A percentile compares a stretch with the other conserved stretches of the same genome.
These are phyloP conservation scores for Anolis apletophallus DNA, from an alignment of 2,797 vertebrate genomes.

Conservation along the genomic window DNA sequence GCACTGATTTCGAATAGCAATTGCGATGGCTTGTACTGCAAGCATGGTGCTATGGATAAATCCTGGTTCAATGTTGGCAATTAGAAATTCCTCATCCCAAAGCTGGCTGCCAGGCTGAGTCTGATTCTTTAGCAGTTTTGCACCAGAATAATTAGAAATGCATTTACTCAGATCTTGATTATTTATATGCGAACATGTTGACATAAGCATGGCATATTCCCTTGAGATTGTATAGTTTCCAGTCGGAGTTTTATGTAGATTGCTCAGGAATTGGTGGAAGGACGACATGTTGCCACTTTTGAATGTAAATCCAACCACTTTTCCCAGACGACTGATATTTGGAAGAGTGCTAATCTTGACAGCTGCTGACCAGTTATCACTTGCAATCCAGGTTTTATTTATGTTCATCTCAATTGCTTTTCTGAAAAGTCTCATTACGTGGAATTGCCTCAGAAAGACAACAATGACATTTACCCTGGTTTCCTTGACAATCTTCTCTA, in stretches of 20 bases:
- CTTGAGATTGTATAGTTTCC: slow-evolving; percentile 78
- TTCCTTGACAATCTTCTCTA: slow-evolving; percentile 81
- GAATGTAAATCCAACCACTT: slow-evolving; percentile 88
- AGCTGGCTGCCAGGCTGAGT: slow-evolving; percentile 46
- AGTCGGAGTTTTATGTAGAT: slow-evolving; percentile 63
- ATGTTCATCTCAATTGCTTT: slow-evolving; percentile 75
- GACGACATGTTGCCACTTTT: slow-evolving; percentile 80
- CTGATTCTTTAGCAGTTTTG: slow-evolving; percentile 47
- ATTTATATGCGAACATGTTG: slow-evolving; percentile 68
- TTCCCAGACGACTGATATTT: slow-evolving; percentile 80
- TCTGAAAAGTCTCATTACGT: slow-evolving; percentile 80
- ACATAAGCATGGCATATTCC: slow-evolving; percentile 73
- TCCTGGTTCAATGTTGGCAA: slow-evolving; percentile 68
- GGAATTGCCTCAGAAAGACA: slow-evolving; percentile 83
- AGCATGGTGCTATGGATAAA: slow-evolving; percentile 82
- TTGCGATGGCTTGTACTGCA: slow-evolving; percentile 83
- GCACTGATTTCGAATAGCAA: slow-evolving; percentile 83
- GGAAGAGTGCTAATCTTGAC: slow-evolving; percentile 74
- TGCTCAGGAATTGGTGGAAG: slow-evolving; percentile 81
- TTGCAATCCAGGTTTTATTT: slow-evolving; percentile 88
- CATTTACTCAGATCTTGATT: slow-evolving; percentile 75
- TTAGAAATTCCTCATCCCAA: slow-evolving; percentile 73
- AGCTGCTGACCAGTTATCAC: slow-evolving; percentile 87
- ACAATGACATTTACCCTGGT: slow-evolving; percentile 85
- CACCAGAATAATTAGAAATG: slow-evolving; percentile 71